phyloP scores from a whole-genome alignment of 1,140 invertebrate species.

The Megalopta genalis region DNA sequence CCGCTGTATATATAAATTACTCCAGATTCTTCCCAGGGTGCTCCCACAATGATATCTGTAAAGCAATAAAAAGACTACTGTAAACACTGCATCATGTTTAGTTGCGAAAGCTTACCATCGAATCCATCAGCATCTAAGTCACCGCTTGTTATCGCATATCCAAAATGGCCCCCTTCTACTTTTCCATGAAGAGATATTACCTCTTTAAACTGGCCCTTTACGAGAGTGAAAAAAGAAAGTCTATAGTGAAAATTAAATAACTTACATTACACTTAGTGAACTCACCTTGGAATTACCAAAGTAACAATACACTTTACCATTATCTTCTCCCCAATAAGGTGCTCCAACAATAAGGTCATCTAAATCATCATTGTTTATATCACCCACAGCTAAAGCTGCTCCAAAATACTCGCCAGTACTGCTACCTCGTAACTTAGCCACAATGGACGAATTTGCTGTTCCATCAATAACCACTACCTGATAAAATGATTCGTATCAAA shows the following conservation, averaged over 20 bases:
- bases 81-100: neutral
- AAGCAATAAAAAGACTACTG: neutral
- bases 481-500: neutral
- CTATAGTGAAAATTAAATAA: neutral
- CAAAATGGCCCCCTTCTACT: constrained; percentile 81
- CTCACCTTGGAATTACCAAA: constrained; percentile 69
- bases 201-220: constrained; percentile 56
- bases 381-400: constrained; percentile 83
- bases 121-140: constrained; percentile 85
- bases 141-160: constrained; percentile 82
- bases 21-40: constrained; percentile 84
- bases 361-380: constrained; percentile 86
- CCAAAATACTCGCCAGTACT: constrained; percentile 90
- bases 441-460: constrained; percentile 65
- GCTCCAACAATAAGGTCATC: constrained; percentile 89
- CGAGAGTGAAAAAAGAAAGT: neutral
- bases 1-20: constrained; percentile 85
- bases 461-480: constrained; percentile 61
- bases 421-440: constrained; percentile 75
- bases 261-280: neutral
- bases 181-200: constrained; percentile 79
- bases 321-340: constrained; percentile 82
- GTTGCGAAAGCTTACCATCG: constrained; percentile 68
- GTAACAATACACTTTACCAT: constrained; percentile 83
- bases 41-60: constrained; percentile 85